A percentile compares a stretch with the other conserved stretches of the same genome.
Evolutionary conservation across 2,888 invertebrate genomes (phyloP).

Genomic region (Strigamia transsilvanica): DNA sequence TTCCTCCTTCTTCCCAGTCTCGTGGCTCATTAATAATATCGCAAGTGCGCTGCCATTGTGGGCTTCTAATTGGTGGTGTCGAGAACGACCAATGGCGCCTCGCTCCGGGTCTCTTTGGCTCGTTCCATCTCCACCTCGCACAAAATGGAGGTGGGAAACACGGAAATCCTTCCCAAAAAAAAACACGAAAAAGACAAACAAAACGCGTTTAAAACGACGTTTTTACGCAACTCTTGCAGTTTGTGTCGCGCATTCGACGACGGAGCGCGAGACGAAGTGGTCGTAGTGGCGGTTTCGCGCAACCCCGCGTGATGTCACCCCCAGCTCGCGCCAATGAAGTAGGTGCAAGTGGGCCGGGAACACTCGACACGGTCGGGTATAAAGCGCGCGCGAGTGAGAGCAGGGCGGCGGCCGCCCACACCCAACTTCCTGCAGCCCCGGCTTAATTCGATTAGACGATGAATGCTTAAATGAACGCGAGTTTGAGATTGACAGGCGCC

Average conservation of each 20-base stretch:
- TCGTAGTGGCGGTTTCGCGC: conserved; percentile 14
- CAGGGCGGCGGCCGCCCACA: conserved; percentile 19
- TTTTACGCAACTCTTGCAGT: not conserved
- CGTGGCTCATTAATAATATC: conserved; percentile 44
- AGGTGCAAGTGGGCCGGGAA: not conserved
- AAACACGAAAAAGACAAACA: not conserved
- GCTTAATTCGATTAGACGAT: conserved; percentile 55
- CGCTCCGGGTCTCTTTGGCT: conserved; percentile 4
- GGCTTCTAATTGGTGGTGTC: conserved; percentile 42
- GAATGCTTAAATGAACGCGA: conserved; percentile 55
- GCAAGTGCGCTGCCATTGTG: conserved; percentile 32
- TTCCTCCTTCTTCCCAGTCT: conserved; percentile 21
- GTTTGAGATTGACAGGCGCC: conserved; percentile 50
- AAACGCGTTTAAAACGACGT: no score
- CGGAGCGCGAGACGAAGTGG: not conserved
- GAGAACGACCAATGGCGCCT: conserved; percentile 28
- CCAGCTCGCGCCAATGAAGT: not conserved
- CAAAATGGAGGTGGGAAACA: no score
- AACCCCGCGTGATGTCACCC: conserved; percentile 16
- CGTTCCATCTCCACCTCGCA: not conserved
- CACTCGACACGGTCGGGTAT: not conserved
- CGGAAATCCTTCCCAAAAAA: no score
- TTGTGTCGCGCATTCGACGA: no score
- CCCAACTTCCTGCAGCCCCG: not conserved
- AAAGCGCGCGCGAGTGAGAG: conserved; percentile 37